Base-by-base conservation (phyloP, 2,888 invertebrate genomes). In the Zygothrica quintamaculata region DNA sequence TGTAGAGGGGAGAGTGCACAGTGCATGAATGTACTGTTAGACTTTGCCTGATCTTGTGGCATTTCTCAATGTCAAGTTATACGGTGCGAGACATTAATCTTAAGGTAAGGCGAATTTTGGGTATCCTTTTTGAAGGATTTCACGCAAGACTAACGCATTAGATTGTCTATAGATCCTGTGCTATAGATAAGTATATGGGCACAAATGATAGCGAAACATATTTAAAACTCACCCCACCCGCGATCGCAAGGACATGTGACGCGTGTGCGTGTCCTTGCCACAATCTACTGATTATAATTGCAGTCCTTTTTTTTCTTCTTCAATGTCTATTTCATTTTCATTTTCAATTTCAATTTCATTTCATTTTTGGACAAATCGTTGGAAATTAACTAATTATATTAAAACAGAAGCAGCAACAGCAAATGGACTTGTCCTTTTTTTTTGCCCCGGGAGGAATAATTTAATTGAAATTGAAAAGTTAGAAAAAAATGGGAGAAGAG, bases 371-470 rank as follows among this genome's bases (percentile, higher is more conserved):
- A 85, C 82, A 80, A 80, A 82, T 81, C 74, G 84, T 66, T 58
- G 18, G 61, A 82, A 82, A 84, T 84, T 84, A 84, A 84, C 81
- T 82, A 81, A 81, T 81, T 81, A 84, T 67, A 62, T 60, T 57
- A 36, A 51, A 9, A 12, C n/a, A 5, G 42, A 5, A 22, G n/a
- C n/a, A 52, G 53, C 34, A 67, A 42, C 50, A 48, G 50, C 50
- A 59, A 60, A 57, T n/a, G n/a, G n/a, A n/a, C n/a, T n/a, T n/a
- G n/a, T n/a, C n/a, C 40, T 42, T 29, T 52, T 22, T 36, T 55
- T 64, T 46, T 56, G 57, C 48, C 56, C 57, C 52, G 36, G 16
- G 40, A 58, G 68, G 66, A 59, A 55, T 70, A 77, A 80, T 84
- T 80, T 84, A 81, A 84, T 81, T 76, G 75, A 76, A 79, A 74